Evolutionary conservation across 2,888 invertebrate genomes (phyloP).

Genomic region (Acanthococcus lagerstroemiae): DNA sequence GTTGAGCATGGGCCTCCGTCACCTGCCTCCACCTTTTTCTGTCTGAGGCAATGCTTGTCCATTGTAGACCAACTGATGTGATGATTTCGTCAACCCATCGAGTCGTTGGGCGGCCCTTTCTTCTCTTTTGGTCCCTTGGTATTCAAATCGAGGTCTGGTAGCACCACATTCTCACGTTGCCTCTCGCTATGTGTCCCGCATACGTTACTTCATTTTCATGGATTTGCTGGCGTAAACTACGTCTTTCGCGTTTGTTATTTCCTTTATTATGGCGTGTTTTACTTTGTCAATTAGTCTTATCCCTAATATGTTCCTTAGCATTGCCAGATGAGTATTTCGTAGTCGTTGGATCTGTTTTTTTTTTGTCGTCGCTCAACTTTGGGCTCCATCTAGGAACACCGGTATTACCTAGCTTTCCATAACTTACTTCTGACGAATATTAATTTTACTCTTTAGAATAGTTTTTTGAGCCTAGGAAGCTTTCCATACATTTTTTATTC

Average conservation of each 20-base stretch:
- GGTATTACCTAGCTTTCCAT: background rate
- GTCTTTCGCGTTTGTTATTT: background rate
- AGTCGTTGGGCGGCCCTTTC: no score
- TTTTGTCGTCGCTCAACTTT: background rate
- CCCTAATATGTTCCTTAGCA: background rate
- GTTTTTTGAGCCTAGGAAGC: background rate
- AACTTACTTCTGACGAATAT: no score
- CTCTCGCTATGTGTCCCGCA: no score
- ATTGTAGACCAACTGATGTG: no score
- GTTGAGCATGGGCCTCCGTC: no score
- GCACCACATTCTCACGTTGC: no score
- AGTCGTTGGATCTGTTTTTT: background rate
- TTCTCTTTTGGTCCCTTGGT: no score
- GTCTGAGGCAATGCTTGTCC: no score
- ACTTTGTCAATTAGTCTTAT: background rate
- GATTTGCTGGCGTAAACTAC: background rate
- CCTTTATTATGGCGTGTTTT: background rate
- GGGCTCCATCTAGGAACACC: background rate
- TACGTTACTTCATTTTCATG: background rate
- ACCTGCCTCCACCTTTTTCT: no score
- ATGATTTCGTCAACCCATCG: no score
- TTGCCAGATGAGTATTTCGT: background rate
- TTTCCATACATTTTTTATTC: background rate
- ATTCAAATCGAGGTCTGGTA: no score
- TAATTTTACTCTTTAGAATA: background rate